These are phyloP conservation scores for Vulpes vulpes DNA, from an alignment of 2,113 vertebrate genomes.

Conservation along the genomic window DNA sequence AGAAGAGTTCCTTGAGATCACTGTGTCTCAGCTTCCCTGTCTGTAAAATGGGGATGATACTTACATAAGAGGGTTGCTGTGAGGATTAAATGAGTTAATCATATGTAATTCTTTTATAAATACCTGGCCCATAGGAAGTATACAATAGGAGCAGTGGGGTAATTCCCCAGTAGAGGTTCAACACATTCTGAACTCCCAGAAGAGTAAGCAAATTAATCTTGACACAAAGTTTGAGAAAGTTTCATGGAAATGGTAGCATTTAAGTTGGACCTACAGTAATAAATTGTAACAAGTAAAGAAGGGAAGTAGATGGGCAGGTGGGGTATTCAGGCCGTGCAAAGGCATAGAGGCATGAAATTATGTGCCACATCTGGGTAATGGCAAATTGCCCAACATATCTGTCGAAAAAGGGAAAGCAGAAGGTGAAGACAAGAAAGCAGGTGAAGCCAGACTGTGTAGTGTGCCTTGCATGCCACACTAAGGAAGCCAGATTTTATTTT, in stretches of 20 bases:
- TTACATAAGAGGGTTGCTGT: background rate
- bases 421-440: background rate
- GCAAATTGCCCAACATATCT: background rate
- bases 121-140: background rate
- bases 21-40: background rate
- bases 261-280: background rate
- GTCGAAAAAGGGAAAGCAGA: background rate
- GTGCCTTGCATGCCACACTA: background rate
- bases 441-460: background rate
- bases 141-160: background rate
- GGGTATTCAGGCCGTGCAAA: background rate
- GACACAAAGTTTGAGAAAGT: background rate
- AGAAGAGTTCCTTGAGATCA: background rate
- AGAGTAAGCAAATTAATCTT: slow-evolving; percentile 6
- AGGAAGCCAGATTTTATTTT: background rate
- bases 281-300: slow-evolving; percentile 42
- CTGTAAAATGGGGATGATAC: background rate
- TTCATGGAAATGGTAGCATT: background rate
- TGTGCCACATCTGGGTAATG: background rate
- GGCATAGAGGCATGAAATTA: background rate
- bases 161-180: background rate
- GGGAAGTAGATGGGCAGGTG: background rate
- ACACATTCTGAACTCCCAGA: background rate
- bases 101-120: background rate
- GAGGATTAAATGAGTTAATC: slow-evolving; percentile 8